phyloP scores from a whole-genome alignment of 2,797 vertebrate species.

The Lates japonicus region DNA sequence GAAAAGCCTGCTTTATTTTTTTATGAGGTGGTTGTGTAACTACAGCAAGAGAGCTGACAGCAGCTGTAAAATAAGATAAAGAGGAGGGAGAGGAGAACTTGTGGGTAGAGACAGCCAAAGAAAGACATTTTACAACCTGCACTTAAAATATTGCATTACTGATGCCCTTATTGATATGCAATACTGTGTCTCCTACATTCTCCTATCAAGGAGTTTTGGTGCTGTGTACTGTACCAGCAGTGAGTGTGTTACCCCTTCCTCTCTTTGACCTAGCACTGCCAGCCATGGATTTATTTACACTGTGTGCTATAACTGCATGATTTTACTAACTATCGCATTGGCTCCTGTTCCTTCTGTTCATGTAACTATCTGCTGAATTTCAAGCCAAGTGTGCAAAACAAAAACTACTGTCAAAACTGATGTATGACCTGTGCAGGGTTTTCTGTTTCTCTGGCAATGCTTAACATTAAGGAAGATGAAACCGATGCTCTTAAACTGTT shows the following conservation, averaged over 20 bases:
- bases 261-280: conserved; percentile 23
- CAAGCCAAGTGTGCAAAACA: neutral
- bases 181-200: conserved; percentile 20
- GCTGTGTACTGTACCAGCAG: neutral
- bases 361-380: neutral
- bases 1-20: conserved; percentile 50
- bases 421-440: neutral
- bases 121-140: conserved; percentile 59
- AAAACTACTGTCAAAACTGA: neutral
- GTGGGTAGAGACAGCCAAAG: conserved; percentile 36
- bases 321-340: neutral
- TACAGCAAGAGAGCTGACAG: conserved; percentile 51
- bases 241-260: conserved; percentile 13
- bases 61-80: conserved; percentile 61
- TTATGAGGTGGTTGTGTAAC: conserved; percentile 49
- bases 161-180: conserved; percentile 63
- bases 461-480: conserved; percentile 42
- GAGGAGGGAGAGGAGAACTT: conserved; percentile 26
- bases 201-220: neutral
- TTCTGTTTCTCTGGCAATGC: conserved; percentile 29
- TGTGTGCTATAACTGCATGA: neutral
- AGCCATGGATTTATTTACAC: conserved; percentile 12
- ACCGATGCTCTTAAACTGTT: conserved; percentile 26
- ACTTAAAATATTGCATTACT: conserved; percentile 63
- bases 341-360: neutral